Evolutionary conservation across 2,888 invertebrate genomes (phyloP).

Genomic region (Lypha dubia): DNA sequence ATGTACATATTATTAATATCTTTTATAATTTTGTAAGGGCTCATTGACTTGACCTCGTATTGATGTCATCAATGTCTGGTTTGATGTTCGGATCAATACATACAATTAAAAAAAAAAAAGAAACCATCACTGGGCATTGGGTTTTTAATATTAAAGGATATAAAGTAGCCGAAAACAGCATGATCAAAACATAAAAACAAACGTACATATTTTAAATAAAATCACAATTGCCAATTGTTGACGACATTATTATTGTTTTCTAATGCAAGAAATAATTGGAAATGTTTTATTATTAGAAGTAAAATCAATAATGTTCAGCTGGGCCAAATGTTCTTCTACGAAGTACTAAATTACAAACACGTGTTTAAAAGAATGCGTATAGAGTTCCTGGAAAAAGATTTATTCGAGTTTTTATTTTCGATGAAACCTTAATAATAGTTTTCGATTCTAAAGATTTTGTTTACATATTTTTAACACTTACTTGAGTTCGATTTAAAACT

Average conservation of each 20-base stretch:
- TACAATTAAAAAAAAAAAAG: slow-evolving; percentile 24
- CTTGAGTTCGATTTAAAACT: no score
- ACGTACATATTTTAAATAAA: slow-evolving; percentile 4
- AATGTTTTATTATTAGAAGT: no score
- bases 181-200: slow-evolving; percentile 15
- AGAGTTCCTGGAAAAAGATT: no score
- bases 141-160: slow-evolving; percentile 57
- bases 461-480: no score
- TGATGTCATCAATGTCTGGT: slow-evolving; percentile 28
- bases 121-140: slow-evolving; percentile 8
- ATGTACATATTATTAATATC: neutral
- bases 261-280: neutral
- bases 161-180: slow-evolving; percentile 51
- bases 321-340: no score
- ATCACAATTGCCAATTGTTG: slow-evolving; percentile 5
- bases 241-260: neutral
- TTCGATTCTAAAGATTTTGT: no score
- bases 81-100: slow-evolving; percentile 14
- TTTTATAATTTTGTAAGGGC: neutral
- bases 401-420: no score
- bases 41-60: neutral
- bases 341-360: no score
- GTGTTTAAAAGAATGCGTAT: no score
- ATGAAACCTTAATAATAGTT: no score
- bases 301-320: no score